These are phyloP conservation scores for fruit fly (Drosophila melanogaster) DNA, from an alignment of 1,140 invertebrate species.

Conservation along the genomic window Release_6_plus_ISO1_MT NT_033779.5:2173001-2173500, in stretches of 20 bases:
- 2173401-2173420: conserved; percentile 76
- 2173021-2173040: conserved; percentile 23
- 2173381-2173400: conserved; percentile 80
- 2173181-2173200: not conserved
- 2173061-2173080: conserved; percentile 21
- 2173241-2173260: conserved; percentile 63
- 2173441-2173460: conserved; percentile 78
- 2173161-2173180: not conserved
- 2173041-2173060: conserved; percentile 15
- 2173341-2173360: not conserved
- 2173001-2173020: not conserved
- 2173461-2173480: conserved; percentile 55
- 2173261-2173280: conserved; percentile 54
- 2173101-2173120: conserved; percentile 9
- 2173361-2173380: conserved; percentile 64
- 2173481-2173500: conserved; percentile 26
- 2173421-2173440: conserved; percentile 50
- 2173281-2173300: conserved; percentile 59
- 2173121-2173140: conserved; percentile 30
- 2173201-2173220: conserved; percentile 27
- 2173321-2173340: not conserved
- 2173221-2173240: conserved; percentile 66
- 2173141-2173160: not conserved
- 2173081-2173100: conserved; percentile 22
- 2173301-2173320: not conserved